phyloP scores from a whole-genome alignment of 2,113 vertebrate species.

The Dromiciops gliroides region DNA sequence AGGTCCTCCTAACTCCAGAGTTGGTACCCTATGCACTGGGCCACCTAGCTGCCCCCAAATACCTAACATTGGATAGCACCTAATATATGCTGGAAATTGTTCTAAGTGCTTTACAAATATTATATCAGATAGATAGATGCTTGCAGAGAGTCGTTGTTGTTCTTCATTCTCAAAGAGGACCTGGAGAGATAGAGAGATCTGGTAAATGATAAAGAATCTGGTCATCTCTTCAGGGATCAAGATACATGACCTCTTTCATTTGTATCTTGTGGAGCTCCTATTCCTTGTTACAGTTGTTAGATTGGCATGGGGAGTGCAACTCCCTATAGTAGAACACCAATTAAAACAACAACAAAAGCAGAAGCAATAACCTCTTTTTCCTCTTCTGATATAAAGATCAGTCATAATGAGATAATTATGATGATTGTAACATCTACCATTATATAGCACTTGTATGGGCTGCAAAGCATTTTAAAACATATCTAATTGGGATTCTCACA shows the following conservation, averaged over 20 bases:
- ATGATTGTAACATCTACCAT: neutral
- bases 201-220: neutral
- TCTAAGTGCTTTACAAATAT: neutral
- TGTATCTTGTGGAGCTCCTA: neutral
- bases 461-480: neutral
- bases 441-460: neutral
- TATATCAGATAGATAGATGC: neutral
- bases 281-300: neutral
- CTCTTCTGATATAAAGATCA: constrained; percentile 18
- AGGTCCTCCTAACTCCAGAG: too few species aligned
- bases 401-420: constrained; percentile 8
- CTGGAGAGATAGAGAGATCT: neutral
- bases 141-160: too few species aligned
- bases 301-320: neutral
- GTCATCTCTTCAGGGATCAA: neutral
- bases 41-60: too few species aligned
- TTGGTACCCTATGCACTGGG: too few species aligned
- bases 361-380: neutral
- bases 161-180: too few species aligned
- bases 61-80: neutral
- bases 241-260: neutral
- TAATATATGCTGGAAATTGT: neutral
- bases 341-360: neutral
- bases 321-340: neutral
- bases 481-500: neutral